phyloP scores from a whole-genome alignment of 2,888 invertebrate species.

The Tetropium fuscum region DNA sequence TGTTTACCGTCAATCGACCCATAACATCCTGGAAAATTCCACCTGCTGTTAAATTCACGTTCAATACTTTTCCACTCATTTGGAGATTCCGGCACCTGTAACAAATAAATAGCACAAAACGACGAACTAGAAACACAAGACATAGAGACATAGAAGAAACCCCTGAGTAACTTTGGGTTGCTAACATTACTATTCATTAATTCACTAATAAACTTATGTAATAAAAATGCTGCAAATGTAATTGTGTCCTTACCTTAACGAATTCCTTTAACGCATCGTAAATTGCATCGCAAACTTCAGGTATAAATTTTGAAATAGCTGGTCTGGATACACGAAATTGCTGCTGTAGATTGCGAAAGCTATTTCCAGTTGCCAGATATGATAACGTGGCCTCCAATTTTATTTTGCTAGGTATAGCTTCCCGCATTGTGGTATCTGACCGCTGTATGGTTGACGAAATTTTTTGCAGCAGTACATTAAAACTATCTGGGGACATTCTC shows the following conservation, averaged over 20 bases:
- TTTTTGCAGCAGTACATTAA: constrained; percentile 8
- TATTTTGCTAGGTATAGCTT: constrained; percentile 33
- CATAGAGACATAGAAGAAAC: too few species aligned
- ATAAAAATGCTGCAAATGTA: too few species aligned
- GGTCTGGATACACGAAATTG: constrained; percentile 47
- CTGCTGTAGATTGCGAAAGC: constrained; percentile 37
- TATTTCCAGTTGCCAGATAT: constrained; percentile 51
- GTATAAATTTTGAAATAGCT: constrained; percentile 47
- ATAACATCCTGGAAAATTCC: too few species aligned
- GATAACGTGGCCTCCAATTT: constrained; percentile 52
- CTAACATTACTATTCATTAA: too few species aligned
- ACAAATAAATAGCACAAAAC: too few species aligned
- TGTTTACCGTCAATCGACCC: too few species aligned
- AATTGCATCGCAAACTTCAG: constrained; percentile 40
- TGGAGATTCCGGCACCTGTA: too few species aligned
- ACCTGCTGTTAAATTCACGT: too few species aligned
- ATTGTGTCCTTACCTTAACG: constrained; percentile 10
- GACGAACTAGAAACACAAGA: too few species aligned
- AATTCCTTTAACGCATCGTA: constrained; percentile 32
- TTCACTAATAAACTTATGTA: too few species aligned
- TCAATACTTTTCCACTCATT: too few species aligned
- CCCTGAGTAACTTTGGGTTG: too few species aligned
- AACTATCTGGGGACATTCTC: constrained; percentile 16
- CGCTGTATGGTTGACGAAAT: constrained; percentile 25
- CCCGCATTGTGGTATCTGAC: constrained; percentile 18